Base-by-base conservation (phyloP, 2,113 vertebrate species). In the Poeciliopsis retropinna region DNA sequence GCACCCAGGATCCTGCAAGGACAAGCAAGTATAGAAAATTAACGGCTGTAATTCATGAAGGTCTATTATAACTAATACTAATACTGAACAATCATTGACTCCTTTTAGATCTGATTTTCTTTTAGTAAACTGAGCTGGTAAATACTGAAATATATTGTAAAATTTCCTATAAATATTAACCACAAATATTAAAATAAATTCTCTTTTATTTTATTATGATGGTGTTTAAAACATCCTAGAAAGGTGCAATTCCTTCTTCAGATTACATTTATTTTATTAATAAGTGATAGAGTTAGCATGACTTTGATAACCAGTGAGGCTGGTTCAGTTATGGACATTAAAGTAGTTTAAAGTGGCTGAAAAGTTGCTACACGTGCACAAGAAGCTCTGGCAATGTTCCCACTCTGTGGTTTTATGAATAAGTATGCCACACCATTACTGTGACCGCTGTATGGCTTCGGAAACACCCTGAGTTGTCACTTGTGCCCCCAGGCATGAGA, bases 391-490 rank as follows among this genome's bases (percentile, higher is more conserved):
- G 78, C 75, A 67, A 60, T 1, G 2, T 51, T 84, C 67, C 78
- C 65, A 7, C 67, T 68, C 69, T 75, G 79, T 68, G 75, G 78
- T 75, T 60, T 51, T 83, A 34, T 74, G 83, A 85, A 80, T 76
- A 47, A 30, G 61, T 78, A 75, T 61, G 15, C 76, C 83, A 84
- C 83, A 73, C 76, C 68, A 28, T 76, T 62, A 22, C 10, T 87
- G 83, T 7, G 70, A 87, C 87, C 78, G 67, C 78, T 30, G 44
- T 80, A 81, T 0, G 87, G 84, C 67, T 76, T 65, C 75, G 78
- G 68, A 77, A 88, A 88, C 80, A 74, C 84, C 81, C 73, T 9
- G 29, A 83, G 76, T 82, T 86, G 89, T 92, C 91, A 82, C 57
- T 85, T 32, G 1, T 63, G 47, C 84, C 77, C 51, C 69, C 73